A percentile compares a stretch with the other conserved stretches of the same genome.
These are phyloP conservation scores for Oreochromis grahami DNA, from an alignment of 2,797 vertebrate genomes.

Conservation along the genomic window DNA sequence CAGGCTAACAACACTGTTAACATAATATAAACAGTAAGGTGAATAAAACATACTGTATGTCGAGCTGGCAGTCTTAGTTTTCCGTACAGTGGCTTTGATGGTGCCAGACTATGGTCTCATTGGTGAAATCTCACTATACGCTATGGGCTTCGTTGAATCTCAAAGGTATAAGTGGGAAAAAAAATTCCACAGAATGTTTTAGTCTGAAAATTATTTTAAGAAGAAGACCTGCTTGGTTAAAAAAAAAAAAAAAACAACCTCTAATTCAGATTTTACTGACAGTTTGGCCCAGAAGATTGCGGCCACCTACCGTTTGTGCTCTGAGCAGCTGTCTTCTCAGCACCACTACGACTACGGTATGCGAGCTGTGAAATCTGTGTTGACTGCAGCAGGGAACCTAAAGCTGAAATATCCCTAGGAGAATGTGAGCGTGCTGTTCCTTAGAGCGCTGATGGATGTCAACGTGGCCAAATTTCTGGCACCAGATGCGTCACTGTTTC, in stretches of 20 bases:
- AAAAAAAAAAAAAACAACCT: background rate
- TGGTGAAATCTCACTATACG: constrained; percentile 94
- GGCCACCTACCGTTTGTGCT: constrained; percentile 93
- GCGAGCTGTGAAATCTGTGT: constrained; percentile 93
- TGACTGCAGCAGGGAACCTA: constrained; percentile 91
- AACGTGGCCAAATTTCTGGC: constrained; percentile 94
- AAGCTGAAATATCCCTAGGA: constrained; percentile 88
- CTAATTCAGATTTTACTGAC: background rate
- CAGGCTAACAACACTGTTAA: background rate
- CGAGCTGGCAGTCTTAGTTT: constrained; percentile 36
- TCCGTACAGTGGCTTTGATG: constrained; percentile 96
- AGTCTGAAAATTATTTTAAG: background rate
- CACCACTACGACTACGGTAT: constrained; percentile 95
- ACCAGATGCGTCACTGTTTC: constrained; percentile 92
- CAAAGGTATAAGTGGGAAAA: constrained; percentile 77
- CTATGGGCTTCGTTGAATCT: constrained; percentile 94
- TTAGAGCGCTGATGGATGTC: constrained; percentile 89
- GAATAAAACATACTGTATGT: background rate
- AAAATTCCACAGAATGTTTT: background rate
- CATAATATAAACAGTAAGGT: background rate
- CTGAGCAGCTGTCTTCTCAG: constrained; percentile 92
- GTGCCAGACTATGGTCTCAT: constrained; percentile 94
- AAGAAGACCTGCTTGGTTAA: background rate
- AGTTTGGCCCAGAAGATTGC: constrained; percentile 94
- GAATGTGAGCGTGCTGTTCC: constrained; percentile 84